Evolutionary conservation across 2,113 vertebrate genomes (phyloP).

Genomic region (Catharus minimus): DNA sequence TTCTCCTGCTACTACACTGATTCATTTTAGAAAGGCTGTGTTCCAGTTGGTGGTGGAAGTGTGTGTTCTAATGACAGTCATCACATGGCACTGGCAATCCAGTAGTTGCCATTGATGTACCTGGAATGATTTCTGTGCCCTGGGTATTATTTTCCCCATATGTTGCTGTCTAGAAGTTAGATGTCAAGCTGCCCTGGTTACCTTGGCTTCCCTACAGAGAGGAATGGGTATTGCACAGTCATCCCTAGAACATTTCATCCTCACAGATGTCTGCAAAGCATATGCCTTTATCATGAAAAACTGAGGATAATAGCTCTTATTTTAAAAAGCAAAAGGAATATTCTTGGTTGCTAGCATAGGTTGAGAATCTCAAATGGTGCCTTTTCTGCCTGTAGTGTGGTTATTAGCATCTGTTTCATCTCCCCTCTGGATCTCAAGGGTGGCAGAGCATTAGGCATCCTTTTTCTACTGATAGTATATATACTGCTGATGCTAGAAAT

Average conservation of each 20-base stretch:
- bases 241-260: neutral
- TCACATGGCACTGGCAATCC: neutral
- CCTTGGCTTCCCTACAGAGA: neutral
- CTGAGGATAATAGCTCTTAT: neutral
- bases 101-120: neutral
- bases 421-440: neutral
- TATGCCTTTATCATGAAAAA: neutral
- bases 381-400: neutral
- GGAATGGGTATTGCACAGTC: neutral
- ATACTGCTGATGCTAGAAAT: neutral
- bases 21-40: neutral
- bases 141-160: neutral
- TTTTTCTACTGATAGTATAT: neutral
- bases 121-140: neutral
- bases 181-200: neutral
- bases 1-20: neutral
- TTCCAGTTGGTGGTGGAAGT: neutral
- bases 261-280: neutral
- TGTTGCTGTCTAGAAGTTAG: neutral
- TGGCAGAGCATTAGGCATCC: neutral
- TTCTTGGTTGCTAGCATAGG: neutral
- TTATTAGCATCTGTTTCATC: constrained; percentile 19
- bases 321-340: neutral
- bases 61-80: fast-evolving
- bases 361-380: neutral